Percentiles rank a stretch among this genome's conserved stretches.
Conservation (phyloP, 2,888 invertebrate genomes). For the Tillus elongatus region DNA sequence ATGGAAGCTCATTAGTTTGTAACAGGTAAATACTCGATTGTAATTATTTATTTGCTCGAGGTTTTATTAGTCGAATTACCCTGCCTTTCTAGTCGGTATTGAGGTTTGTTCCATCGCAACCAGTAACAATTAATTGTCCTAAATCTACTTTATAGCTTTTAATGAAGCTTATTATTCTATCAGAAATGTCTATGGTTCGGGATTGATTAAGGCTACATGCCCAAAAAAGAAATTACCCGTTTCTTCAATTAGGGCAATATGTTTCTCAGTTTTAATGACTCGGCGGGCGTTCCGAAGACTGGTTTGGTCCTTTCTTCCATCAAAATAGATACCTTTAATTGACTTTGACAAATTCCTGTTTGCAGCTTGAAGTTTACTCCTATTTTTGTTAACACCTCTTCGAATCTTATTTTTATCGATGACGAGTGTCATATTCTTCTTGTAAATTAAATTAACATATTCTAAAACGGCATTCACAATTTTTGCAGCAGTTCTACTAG, state of each 20-base stretch:
- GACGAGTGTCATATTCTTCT: too few relatives aligned
- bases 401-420: too few relatives aligned
- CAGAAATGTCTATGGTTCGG: too few relatives aligned
- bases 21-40: conserved; percentile 23
- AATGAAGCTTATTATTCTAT: too few relatives aligned
- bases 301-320: too few relatives aligned
- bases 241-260: background rate
- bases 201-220: background rate
- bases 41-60: conserved; percentile 17
- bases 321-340: too few relatives aligned
- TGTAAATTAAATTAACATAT: conserved; percentile 7
- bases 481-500: conserved; percentile 14
- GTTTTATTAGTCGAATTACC: conserved; percentile 19
- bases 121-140: too few relatives aligned
- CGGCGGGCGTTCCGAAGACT: background rate
- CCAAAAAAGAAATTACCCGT: background rate
- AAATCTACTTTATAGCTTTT: too few relatives aligned
- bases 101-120: conserved; percentile 21
- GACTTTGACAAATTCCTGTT: background rate
- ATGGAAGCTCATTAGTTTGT: conserved; percentile 21
- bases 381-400: too few relatives aligned
- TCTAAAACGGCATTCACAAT: conserved; percentile 15
- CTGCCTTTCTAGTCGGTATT: conserved; percentile 22
- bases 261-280: background rate
- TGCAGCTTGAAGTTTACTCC: too few relatives aligned